Evolutionary conservation across 2,888 invertebrate genomes (phyloP).

Genomic region (Ichneumoninae sp.): DNA sequence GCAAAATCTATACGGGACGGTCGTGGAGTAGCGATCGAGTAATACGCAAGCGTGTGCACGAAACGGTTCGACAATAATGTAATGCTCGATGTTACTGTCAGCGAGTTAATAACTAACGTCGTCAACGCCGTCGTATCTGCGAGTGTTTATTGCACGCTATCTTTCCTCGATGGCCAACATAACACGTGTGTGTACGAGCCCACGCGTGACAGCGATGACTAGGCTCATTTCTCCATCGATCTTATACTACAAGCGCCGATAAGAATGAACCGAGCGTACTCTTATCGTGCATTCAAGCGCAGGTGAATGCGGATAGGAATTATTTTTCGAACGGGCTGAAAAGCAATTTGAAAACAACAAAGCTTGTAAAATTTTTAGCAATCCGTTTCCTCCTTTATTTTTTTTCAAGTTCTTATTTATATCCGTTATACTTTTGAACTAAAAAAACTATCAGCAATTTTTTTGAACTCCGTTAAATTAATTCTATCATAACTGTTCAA

Average conservation of each 20-base stretch:
- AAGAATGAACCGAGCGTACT: constrained; percentile 15
- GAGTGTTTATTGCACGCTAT: constrained; percentile 30
- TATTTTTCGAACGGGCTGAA: background rate
- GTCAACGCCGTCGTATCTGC: constrained; percentile 36
- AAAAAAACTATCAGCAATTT: too few relatives aligned
- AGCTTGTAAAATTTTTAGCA: background rate
- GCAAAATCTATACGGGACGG: constrained; percentile 20
- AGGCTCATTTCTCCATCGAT: constrained; percentile 12
- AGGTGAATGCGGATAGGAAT: background rate
- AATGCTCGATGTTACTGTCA: constrained; percentile 14
- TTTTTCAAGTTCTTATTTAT: too few relatives aligned
- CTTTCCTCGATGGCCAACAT: constrained; percentile 9
- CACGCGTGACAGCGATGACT: constrained; percentile 21
- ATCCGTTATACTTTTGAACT: too few relatives aligned
- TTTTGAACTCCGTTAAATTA: too few relatives aligned
- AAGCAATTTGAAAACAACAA: background rate
- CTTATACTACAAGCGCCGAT: constrained; percentile 8
- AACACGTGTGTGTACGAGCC: constrained; percentile 11
- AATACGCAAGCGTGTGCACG: constrained; percentile 18
- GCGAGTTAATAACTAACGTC: constrained; percentile 34
- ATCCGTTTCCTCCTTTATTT: background rate
- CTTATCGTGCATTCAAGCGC: constrained; percentile 4
- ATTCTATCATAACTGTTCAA: too few relatives aligned
- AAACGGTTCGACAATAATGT: constrained; percentile 35
- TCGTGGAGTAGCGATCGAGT: constrained; percentile 17